A percentile compares a stretch with the other conserved stretches of the same genome.
These are phyloP conservation scores for Pimpla rufipes DNA, from an alignment of 2,888 invertebrate genomes.

Conservation along the genomic window DNA sequence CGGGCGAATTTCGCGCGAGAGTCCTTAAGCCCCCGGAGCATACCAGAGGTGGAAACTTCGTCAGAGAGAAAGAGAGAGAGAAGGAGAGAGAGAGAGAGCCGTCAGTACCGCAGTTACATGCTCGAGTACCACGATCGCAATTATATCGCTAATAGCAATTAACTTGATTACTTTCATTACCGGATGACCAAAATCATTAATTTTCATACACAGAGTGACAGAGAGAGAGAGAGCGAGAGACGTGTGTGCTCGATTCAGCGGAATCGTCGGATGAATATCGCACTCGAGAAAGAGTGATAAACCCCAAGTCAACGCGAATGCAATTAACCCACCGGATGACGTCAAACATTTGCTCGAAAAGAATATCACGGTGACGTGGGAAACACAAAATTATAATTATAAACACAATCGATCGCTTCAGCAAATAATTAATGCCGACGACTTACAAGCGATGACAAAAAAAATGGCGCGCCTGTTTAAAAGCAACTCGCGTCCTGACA, in stretches of 20 bases:
- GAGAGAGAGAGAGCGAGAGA: neutral
- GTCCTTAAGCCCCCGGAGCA: slow-evolving; percentile 24
- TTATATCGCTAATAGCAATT: slow-evolving; percentile 41
- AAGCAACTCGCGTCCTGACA: slow-evolving; percentile 2
- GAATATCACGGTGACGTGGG: too few species aligned
- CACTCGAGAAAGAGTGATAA: too few species aligned
- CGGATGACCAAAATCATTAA: slow-evolving; percentile 44
- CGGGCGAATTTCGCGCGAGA: slow-evolving; percentile 26
- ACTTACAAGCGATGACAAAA: neutral
- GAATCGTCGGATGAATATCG: too few species aligned
- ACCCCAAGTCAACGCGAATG: too few species aligned
- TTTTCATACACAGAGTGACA: neutral
- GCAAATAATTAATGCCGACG: neutral
- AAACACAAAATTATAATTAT: too few species aligned
- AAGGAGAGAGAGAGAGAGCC: slow-evolving; percentile 13
- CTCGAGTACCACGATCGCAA: slow-evolving; percentile 30
- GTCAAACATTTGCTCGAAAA: too few species aligned
- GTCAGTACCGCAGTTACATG: neutral
- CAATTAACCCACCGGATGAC: too few species aligned
- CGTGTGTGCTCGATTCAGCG: neutral
- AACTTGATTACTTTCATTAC: slow-evolving; percentile 49
- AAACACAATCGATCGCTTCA: neutral
- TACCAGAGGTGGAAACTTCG: slow-evolving; percentile 19
- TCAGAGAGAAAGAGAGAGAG: neutral
- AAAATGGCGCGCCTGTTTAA: neutral